Evolutionary conservation across 2,888 invertebrate genomes (phyloP), one percentile per base, ranked within the genome.

Genomic region (Rhogogaster chlorosoma): DNA sequence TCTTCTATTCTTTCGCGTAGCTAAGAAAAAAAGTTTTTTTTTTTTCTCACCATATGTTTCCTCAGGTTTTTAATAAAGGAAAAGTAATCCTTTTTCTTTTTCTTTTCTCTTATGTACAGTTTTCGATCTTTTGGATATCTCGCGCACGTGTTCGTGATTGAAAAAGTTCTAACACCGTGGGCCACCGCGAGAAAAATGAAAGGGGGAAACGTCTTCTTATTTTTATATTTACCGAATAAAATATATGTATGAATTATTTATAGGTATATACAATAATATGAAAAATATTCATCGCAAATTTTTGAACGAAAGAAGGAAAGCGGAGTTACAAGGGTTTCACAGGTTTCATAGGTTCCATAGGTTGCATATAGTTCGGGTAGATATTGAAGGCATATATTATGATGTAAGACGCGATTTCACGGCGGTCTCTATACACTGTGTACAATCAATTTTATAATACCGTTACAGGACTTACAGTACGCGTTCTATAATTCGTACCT

Each of bases 391-490:
- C 45, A 26, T 29, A 64, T 49, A 29, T 64, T 64, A 29, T 67
- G 67, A 67, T 32, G 67, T 67, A 67, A 67, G 67, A 67, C 15
- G 67, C 67, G 67, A 67, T 67, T 67, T 53, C 53, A 53, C 53
- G 53, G 53, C n/a, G 53, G 53, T 53, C 53, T 53, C 53, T 53
- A 7, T 26, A 29, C 70, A 29, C 70, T 26, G 1, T 70, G 4
- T 36, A 70, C 70, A 70, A 70, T 70, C 70, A 70, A 70, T 70
- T 70, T 70, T 32, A 53, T 53, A 53, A 70, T 61, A 61, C 70
- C 70, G 70, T 70, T 70, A 70, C 36, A 15, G 53, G 18, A 49
- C n/a, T n/a, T n/a, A n/a, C n/a, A n/a, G n/a, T n/a, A n/a, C n/a
- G n/a, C 18, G 49, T 67, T 67, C 67, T 15, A 32, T 32, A 67